A percentile compares a stretch with the other conserved stretches of the same genome.
Evolutionary conservation across 92 coral and sea anemone species (phyloP).

Genomic region (Bergia puertoricense): DNA sequence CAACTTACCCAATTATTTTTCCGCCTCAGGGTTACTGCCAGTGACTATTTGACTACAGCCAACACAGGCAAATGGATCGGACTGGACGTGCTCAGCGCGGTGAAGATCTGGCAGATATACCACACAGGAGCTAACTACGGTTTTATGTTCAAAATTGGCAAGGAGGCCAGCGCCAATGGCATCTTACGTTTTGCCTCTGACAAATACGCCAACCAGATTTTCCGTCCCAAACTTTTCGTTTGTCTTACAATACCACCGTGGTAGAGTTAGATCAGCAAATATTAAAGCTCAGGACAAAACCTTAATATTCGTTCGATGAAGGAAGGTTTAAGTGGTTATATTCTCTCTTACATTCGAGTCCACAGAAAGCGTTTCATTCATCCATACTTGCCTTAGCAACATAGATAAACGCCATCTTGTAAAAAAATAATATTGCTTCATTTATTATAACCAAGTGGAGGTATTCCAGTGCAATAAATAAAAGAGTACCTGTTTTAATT

Average conservation of each 20-base stretch:
- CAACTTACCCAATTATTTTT: background rate
- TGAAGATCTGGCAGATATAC: slow-evolving; percentile 82
- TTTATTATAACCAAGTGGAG: no score
- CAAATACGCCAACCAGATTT: slow-evolving; percentile 54
- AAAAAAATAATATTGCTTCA: background rate
- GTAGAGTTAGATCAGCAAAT: slow-evolving; percentile 37
- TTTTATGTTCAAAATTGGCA: slow-evolving; percentile 81
- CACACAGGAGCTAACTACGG: slow-evolving; percentile 85
- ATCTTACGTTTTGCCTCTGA: slow-evolving; percentile 80
- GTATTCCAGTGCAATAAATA: background rate
- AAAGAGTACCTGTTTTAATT: no score
- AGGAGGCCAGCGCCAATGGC: slow-evolving; percentile 79
- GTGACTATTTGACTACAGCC: slow-evolving; percentile 59
- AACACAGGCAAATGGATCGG: slow-evolving; percentile 68
- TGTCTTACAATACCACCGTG: slow-evolving; percentile 82
- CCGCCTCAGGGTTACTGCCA: slow-evolving; percentile 65
- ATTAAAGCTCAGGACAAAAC: background rate
- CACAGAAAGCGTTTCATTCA: background rate
- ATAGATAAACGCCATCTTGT: background rate
- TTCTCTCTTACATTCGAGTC: background rate
- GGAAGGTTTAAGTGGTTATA: background rate
- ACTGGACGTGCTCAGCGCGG: slow-evolving; percentile 72
- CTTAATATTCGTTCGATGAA: background rate
- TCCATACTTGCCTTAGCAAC: background rate
- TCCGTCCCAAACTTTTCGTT: slow-evolving; percentile 75